Base-by-base conservation (phyloP, 2,797 vertebrate species). In the Amphiprion clarkii region DNA sequence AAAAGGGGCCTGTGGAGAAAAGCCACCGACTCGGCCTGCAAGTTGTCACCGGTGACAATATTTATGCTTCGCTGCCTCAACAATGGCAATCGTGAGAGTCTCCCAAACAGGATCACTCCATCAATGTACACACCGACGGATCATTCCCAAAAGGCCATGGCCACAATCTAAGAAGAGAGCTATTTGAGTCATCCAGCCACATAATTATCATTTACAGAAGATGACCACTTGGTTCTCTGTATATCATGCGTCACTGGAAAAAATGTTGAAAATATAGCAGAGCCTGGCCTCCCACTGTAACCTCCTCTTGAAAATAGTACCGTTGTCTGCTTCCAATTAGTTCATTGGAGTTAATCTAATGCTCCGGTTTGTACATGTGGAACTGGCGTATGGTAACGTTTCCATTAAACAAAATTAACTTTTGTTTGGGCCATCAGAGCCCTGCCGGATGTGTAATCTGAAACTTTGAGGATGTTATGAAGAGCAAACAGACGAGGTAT, bases 311-410 rank as follows among this genome's bases (percentile, higher is more conserved):
- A 84, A 87, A 89, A 90, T 90, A 85, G 92, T 73, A 85, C 85
- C 42, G 77, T 84, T 93, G 93, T 93, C 95, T 95, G 95, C 92
- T 95, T 96, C 94, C 94, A 95, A 95, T 95, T 95, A 96, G 93
- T 93, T 92, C 91, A 93, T 90, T 91, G 91, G 90, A 92, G 91
- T 95, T 93, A 92, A 95, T 95, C 94, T 94, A 94, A 95, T 94
- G 94, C 93, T 91, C 85, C 84, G 80, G 92, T 93, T 94, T 93
- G 93, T 94, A 93, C 93, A 94, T 92, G 92, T 93, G 93, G 93
- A 91, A 81, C 81, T 61, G 87, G 88, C 92, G 92, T 93, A 95
- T 94, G 95, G 93, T 90, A 95, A 92, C 92, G 88, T 94, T 96
- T 95, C 92, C 93, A 93, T 95, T 95, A 93, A 94, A 94, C 94